phyloP scores from a whole-genome alignment of 2,113 vertebrate genomes.

The Isurus oxyrinchus region DNA sequence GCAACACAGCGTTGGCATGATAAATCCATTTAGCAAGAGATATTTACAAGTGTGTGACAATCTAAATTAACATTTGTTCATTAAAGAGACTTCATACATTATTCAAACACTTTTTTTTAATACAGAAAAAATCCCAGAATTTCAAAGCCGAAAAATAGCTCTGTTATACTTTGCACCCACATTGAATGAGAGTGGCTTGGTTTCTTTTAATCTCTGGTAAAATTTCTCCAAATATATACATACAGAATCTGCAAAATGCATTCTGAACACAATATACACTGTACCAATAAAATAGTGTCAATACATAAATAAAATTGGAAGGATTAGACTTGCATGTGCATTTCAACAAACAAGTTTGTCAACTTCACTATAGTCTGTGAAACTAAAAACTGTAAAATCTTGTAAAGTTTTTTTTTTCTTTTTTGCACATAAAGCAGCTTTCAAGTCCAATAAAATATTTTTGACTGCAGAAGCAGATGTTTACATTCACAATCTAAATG shows the following conservation, averaged over 20 bases:
- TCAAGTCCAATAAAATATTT: constrained; percentile 41
- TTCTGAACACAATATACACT: constrained; percentile 73
- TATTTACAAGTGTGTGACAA: constrained; percentile 88
- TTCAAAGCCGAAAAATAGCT: constrained; percentile 98
- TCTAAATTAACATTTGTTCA: constrained; percentile 99
- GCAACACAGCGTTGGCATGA: constrained; percentile 12
- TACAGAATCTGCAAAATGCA: constrained; percentile 86
- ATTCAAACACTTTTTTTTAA: constrained; percentile 98
- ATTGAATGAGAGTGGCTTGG: constrained; percentile 41
- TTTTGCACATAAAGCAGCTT: constrained; percentile 90
- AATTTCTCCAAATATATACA: constrained; percentile 79
- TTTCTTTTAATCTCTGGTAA: constrained; percentile 60
- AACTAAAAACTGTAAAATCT: constrained; percentile 68
- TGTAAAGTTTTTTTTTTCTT: constrained; percentile 47
- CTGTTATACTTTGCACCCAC: constrained; percentile 82
- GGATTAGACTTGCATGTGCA: constrained; percentile 81
- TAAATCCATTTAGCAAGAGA: constrained; percentile 28
- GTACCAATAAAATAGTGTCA: constrained; percentile 67
- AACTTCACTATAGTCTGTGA: constrained; percentile 69
- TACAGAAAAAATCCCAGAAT: constrained; percentile 92
- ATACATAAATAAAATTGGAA: constrained; percentile 73
- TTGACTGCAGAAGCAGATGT: constrained; percentile 33
- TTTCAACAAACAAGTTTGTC: constrained; percentile 66
- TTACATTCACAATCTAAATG: constrained; percentile 39
- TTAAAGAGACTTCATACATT: constrained; percentile 92